These are phyloP conservation scores for Gari tellinella DNA, from an alignment of 2,888 invertebrate species.

Conservation along the genomic window DNA sequence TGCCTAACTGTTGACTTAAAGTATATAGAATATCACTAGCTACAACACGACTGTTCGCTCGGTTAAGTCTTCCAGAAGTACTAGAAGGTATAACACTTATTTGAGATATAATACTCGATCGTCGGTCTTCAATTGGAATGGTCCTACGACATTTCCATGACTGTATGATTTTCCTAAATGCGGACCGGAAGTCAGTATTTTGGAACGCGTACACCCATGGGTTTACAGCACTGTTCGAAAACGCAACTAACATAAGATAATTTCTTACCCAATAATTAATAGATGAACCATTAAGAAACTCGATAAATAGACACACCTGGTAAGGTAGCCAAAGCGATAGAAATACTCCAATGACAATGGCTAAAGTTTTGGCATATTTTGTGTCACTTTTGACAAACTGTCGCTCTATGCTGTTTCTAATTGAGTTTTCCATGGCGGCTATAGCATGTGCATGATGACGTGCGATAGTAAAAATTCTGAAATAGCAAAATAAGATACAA, in stretches of 20 bases:
- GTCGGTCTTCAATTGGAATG: constrained; percentile 12
- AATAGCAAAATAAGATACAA: constrained; percentile 87
- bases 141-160: constrained; percentile 23
- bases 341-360: constrained; percentile 88
- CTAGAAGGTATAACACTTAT: constrained; percentile 41
- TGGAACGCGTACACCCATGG: constrained; percentile 89
- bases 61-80: constrained; percentile 43
- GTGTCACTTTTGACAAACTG: constrained; percentile 82
- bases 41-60: constrained; percentile 56
- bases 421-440: constrained; percentile 87
- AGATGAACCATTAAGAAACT: constrained; percentile 80
- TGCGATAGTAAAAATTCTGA: constrained; percentile 88
- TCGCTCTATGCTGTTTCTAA: constrained; percentile 81
- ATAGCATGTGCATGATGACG: constrained; percentile 88
- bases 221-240: constrained; percentile 87
- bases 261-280: constrained; percentile 86
- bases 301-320: constrained; percentile 85
- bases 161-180: constrained; percentile 82
- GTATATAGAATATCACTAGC: constrained; percentile 44
- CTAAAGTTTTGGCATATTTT: constrained; percentile 88
- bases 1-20: constrained; percentile 29
- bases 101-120: constrained; percentile 55
- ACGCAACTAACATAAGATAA: constrained; percentile 87
- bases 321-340: constrained; percentile 88
- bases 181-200: constrained; percentile 87